Evolutionary conservation across 2,797 vertebrate species (phyloP).

Genomic region (Hoplostethus atlanticus): DNA sequence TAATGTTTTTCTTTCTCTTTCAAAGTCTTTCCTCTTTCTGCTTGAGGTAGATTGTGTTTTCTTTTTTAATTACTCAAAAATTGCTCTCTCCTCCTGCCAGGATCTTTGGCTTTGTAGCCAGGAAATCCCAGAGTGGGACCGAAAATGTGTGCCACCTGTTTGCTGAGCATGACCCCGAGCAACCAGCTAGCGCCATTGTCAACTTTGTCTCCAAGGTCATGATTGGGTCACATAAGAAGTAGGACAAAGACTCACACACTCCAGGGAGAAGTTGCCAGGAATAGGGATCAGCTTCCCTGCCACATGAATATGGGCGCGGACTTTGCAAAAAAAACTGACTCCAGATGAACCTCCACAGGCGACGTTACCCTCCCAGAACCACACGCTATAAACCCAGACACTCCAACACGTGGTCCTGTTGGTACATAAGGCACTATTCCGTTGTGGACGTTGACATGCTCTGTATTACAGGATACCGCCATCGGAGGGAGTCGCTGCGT

Average conservation of each 20-base stretch:
- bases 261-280: background rate
- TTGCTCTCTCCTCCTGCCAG: constrained; percentile 69
- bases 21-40: too few species aligned
- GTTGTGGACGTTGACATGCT: constrained; percentile 7
- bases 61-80: too few species aligned
- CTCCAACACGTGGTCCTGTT: constrained; percentile 19
- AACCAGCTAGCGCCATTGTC: constrained; percentile 96
- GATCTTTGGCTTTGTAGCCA: constrained; percentile 95
- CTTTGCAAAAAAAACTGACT: background rate
- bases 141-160: constrained; percentile 97
- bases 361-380: background rate
- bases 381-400: constrained; percentile 5
- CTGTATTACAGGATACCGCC: constrained; percentile 48
- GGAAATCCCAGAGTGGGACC: constrained; percentile 92
- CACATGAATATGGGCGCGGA: background rate
- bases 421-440: constrained; percentile 24
- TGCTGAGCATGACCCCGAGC: constrained; percentile 95
- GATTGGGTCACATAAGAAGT: constrained; percentile 94
- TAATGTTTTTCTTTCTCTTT: background rate
- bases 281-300: background rate
- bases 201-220: constrained; percentile 99
- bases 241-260: constrained; percentile 2
- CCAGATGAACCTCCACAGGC: background rate
- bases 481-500: constrained; percentile 54
- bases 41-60: too few species aligned